A percentile compares a stretch with the other conserved stretches of the same genome.
Evolutionary conservation across 1,140 invertebrate genomes (phyloP).

Genomic region (Tetramorium alpestre): DNA sequence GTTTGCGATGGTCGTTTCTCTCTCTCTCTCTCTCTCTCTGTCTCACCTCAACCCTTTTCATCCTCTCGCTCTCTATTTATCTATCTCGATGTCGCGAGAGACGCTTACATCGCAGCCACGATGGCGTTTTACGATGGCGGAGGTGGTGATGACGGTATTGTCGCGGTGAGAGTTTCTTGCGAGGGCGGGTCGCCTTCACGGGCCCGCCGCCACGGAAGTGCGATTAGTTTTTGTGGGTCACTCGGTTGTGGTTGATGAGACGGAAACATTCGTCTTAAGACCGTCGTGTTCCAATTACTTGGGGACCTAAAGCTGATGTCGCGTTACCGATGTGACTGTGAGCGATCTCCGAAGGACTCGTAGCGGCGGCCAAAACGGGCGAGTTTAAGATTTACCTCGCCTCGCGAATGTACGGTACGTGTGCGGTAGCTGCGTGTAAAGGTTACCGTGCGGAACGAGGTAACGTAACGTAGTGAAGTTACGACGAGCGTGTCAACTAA

Average conservation of each 20-base stretch:
- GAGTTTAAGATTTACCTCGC: background rate
- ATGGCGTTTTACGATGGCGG: slow-evolving; percentile 44
- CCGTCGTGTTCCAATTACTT: slow-evolving; percentile 64
- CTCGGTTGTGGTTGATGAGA: slow-evolving; percentile 60
- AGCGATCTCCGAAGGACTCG: background rate
- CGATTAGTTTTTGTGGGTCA: slow-evolving; percentile 57
- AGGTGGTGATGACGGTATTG: slow-evolving; percentile 57
- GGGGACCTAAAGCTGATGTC: slow-evolving; percentile 32
- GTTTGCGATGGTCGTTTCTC: slow-evolving; percentile 20
- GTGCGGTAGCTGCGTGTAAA: background rate
- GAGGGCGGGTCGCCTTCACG: slow-evolving; percentile 9
- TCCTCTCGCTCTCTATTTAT: slow-evolving; percentile 27
- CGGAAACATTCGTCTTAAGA: slow-evolving; percentile 29
- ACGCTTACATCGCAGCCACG: slow-evolving; percentile 15
- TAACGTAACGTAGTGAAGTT: slow-evolving; percentile 5
- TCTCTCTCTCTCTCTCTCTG: background rate
- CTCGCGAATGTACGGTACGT: too few species aligned
- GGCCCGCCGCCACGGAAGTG: background rate
- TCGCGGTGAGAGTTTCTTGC: slow-evolving; percentile 53
- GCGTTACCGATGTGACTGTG: background rate
- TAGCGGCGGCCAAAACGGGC: too few species aligned
- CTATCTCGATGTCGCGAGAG: slow-evolving; percentile 26
- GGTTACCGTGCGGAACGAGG: background rate
- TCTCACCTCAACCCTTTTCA: slow-evolving; percentile 3
- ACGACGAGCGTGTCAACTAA: background rate